Base-by-base conservation (phyloP, 2,797 vertebrate species). In the Potorous gilbertii region DNA sequence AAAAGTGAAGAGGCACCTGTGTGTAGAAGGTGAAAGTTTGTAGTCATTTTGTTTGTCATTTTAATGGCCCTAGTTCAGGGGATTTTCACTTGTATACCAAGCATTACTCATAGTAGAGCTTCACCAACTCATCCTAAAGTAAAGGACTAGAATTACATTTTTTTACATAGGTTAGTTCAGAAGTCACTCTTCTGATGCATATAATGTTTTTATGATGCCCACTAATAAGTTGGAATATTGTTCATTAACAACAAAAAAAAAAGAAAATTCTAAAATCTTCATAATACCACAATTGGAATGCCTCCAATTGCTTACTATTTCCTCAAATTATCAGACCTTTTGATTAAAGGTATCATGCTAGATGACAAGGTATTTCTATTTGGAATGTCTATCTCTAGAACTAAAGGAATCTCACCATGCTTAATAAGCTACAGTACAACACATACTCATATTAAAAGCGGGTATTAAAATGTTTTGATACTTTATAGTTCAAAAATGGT, bases 401-500 rank as follows among this genome's bases (percentile, higher is more conserved):
- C 93, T 0, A 98, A 98, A 97, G 97, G 50, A 94, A 96, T 96
- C 95, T 96, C 97, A 74, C 96, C 98, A 97, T 96, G 18, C 97
- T 98, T 98, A 98, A 98, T 98, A 98, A 98, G 96, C 96, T 98
- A 94, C 95, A 98, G 98, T 95, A 98, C 93, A 98, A 97, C 94
- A 98, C 98, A 98, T 98, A 96, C 97, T 18, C 96, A 56, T 97
- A 98, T 97, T 98, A 97, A 98, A 87, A 98, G 93, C 96, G 62
- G 96, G 97, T 94, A 97, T 96, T 96, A 98, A 98, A 98, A 98
- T 96, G 8, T 96, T 98, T 98, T 98, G 96, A 97, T 98, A 98
- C 97, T 96, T 97, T 98, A 98, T 96, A 98, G 98, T 98, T 98
- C 97, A 98, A 98, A 97, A 97, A 95, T 97, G 97, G 94, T 98